Evolutionary conservation across 2,113 vertebrate species (phyloP), one percentile per base, ranked within the genome.

Genomic region (Salminus brasiliensis): DNA sequence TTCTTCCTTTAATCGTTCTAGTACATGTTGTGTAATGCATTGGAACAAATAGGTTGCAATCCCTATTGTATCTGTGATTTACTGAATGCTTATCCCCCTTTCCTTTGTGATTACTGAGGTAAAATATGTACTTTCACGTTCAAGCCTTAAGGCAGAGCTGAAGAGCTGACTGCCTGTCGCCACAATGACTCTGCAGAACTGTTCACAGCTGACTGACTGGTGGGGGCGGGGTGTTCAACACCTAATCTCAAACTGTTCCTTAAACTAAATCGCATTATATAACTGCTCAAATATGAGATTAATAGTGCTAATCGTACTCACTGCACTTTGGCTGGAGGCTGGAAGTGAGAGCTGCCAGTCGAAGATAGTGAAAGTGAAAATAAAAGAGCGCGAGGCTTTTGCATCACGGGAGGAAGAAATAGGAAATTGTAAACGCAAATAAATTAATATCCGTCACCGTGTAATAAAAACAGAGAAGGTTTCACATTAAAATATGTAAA

Each of bases 361-460:
- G 41, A 23, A n/a, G 10, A 76, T 25, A 73, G 23, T 53, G 76
- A 84, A 86, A 86, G 82, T 78, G 80, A 84, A 86, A 86, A 29
- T 77, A 72, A 49, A 79, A 70, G 23, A 27, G 13, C 41, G 16
- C 15, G 13, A 49, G 49, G 1, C 27, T 4, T 41, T 36, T 74
- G 82, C 74, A 83, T 78, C n/a, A 78, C 59, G 79, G 82, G 83
- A 81, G 81, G 41, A 25, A 6, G 25, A 45, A 39, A 9, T 6
- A 30, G 5, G 13, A 3, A n/a, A 43, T 21, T 43, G 29, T 59
- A 18, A 59, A 41, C 15, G 16, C 3, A 25, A 1, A 52, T 6
- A 4, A 2, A 30, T 18, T 29, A 21, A 70, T 21, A 18, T 11
- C 5, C 4, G 43, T 15, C 16, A 2, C 10, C 3, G 30, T 3